Conservation (phyloP, 2,797 vertebrate species). For the Sebastolobus alascanus region DNA sequence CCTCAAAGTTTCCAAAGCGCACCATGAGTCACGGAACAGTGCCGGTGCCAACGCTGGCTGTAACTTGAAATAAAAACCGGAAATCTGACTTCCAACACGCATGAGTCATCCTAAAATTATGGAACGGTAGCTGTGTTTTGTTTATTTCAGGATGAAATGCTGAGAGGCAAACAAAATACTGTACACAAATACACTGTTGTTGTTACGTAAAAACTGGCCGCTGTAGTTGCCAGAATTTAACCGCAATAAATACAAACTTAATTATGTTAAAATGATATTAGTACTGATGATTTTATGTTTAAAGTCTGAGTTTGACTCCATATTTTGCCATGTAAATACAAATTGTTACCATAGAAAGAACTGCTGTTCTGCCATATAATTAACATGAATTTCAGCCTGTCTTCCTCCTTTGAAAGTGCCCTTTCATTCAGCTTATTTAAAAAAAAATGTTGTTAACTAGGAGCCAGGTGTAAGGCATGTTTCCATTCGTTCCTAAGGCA, state of each 20-base stretch:
- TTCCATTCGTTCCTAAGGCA: not conserved
- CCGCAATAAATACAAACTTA: not conserved
- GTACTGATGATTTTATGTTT: not conserved
- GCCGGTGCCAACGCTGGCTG: conserved; percentile 18
- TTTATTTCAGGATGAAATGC: conserved; percentile 48
- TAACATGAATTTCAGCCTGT: too few relatives aligned
- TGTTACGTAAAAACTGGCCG: not conserved
- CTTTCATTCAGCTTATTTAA: conserved; percentile 28
- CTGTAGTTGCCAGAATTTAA: not conserved
- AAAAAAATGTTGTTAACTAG: not conserved
- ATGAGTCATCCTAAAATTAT: conserved; percentile 51
- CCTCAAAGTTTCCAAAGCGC: conserved; percentile 21
- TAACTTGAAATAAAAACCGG: conserved; percentile 25
- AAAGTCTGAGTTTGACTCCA: too few relatives aligned
- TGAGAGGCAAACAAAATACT: conserved; percentile 17
- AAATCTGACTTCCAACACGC: conserved; percentile 32
- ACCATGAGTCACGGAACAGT: not conserved
- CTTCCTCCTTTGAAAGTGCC: too few relatives aligned
- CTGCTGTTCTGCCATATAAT: not conserved
- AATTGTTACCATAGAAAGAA: not conserved
- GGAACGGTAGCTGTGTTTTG: conserved; percentile 10
- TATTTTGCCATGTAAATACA: too few relatives aligned
- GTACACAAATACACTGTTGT: too few relatives aligned
- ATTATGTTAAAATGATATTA: not conserved
- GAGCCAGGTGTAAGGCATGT: conserved; percentile 24